phyloP scores from a whole-genome alignment of 2,113 vertebrate species.

The Myotis yumanensis region DNA sequence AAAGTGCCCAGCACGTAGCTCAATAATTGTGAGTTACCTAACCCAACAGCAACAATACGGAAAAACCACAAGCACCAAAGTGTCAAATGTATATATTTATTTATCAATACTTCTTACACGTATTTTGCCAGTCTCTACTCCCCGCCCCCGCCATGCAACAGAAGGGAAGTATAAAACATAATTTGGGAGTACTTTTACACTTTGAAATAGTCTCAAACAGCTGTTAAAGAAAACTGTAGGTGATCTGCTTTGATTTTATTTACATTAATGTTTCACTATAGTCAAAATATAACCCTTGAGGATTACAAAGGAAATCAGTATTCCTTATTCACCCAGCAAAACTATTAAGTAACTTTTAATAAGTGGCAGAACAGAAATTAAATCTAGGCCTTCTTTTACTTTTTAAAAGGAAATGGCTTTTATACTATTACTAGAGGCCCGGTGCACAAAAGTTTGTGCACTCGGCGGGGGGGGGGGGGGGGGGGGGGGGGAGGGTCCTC shows the following conservation, averaged over 20 bases:
- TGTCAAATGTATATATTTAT: not conserved
- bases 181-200: not conserved
- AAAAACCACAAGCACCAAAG: not conserved
- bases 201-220: constrained; percentile 21
- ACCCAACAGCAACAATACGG: not conserved
- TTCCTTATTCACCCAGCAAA: constrained; percentile 1
- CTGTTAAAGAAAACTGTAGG: not conserved
- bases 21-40: not conserved
- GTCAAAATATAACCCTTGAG: not conserved
- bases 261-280: constrained; percentile 6
- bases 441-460: no score
- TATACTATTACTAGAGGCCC: no score
- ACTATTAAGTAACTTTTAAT: not conserved
- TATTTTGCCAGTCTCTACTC: not conserved
- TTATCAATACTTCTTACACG: not conserved
- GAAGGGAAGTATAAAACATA: not conserved
- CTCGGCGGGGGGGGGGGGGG: no score
- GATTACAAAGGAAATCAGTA: not conserved
- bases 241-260: constrained; percentile 14
- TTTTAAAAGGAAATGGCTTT: not conserved
- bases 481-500: no score
- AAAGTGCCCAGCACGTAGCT: not conserved
- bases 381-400: not conserved
- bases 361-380: constrained; percentile 5
- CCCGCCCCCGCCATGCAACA: not conserved